A percentile compares a stretch with the other conserved stretches of the same genome.
Evolutionary conservation across 2,888 invertebrate genomes (phyloP).

Genomic region (Temnothorax ravouxi): DNA sequence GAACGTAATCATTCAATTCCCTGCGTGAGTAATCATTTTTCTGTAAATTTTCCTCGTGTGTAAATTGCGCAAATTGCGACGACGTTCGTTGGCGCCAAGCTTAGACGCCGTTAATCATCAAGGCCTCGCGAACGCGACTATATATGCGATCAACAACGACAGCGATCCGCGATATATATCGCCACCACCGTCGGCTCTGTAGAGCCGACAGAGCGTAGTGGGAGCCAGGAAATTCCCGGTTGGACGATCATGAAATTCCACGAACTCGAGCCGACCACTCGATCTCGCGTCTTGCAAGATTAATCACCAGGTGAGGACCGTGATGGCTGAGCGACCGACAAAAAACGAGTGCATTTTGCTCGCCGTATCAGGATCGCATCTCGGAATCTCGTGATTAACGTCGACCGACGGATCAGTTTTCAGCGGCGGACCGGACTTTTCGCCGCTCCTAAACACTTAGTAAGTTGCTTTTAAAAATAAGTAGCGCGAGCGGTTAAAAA

Average conservation of each 20-base stretch:
- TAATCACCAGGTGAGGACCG: slow-evolving; percentile 53
- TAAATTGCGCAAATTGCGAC: slow-evolving; percentile 21
- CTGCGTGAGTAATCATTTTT: slow-evolving; percentile 24
- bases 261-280: slow-evolving; percentile 41
- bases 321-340: slow-evolving; percentile 48
- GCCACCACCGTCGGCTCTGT: no score
- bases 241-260: slow-evolving; percentile 57
- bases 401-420: slow-evolving; percentile 30
- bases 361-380: slow-evolving; percentile 29
- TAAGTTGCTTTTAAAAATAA: neutral
- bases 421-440: slow-evolving; percentile 5
- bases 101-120: slow-evolving; percentile 71
- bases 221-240: slow-evolving; percentile 49
- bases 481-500: neutral
- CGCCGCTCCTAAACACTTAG: neutral
- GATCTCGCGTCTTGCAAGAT: slow-evolving; percentile 46
- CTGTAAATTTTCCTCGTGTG: slow-evolving; percentile 5
- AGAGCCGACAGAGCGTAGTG: neutral
- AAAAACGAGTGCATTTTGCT: slow-evolving; percentile 54
- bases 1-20: neutral
- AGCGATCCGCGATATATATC: neutral
- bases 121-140: slow-evolving; percentile 55
- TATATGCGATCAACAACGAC: slow-evolving; percentile 6
- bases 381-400: slow-evolving; percentile 53
- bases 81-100: slow-evolving; percentile 55